Conservation (phyloP, 2,888 invertebrate species). For the Drosophila antonietae region DNA sequence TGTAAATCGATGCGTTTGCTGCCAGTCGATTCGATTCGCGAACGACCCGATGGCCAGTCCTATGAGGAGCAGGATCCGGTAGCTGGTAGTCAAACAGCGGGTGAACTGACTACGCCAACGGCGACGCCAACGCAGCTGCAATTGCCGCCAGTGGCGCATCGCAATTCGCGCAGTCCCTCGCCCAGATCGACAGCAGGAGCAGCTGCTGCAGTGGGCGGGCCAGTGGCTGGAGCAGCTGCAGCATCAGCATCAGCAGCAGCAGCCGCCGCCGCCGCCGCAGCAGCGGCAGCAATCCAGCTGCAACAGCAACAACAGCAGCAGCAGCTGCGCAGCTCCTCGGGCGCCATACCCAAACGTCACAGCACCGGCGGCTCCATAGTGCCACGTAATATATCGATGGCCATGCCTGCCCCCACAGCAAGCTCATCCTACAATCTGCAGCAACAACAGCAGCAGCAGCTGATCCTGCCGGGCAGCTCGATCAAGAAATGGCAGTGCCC, state of each 20-base stretch:
- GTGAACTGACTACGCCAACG: conserved; percentile 30
- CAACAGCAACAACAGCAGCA: conserved; percentile 13
- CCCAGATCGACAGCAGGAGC: conserved; percentile 80
- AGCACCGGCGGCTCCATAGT: conserved; percentile 77
- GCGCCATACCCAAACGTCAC: conserved; percentile 83
- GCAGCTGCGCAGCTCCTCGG: conserved; percentile 80
- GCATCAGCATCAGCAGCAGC: conserved; percentile 22
- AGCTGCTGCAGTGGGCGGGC: conserved; percentile 2
- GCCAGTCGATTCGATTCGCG: conserved; percentile 65
- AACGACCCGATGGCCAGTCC: conserved; percentile 68
- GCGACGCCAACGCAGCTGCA: conserved; percentile 32
- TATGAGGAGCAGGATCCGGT: conserved; percentile 64
- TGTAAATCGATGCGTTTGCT: conserved; percentile 88
- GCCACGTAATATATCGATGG: conserved; percentile 63
- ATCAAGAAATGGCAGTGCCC: conserved; percentile 90
- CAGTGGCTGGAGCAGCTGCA: not conserved
- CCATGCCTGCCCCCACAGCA: conserved; percentile 42
- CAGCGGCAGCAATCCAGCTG: conserved; percentile 3
- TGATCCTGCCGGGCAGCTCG: conserved; percentile 53
- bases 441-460: conserved; percentile 26
- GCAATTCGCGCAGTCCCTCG: conserved; percentile 85
- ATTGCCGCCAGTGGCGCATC: conserved; percentile 32
- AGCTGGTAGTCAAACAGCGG: conserved; percentile 5
- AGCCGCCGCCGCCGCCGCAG: not conserved
- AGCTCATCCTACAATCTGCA: conserved; percentile 67